phyloP scores from a whole-genome alignment of 2,797 vertebrate genomes.

The Zenarchopterus dispar region DNA sequence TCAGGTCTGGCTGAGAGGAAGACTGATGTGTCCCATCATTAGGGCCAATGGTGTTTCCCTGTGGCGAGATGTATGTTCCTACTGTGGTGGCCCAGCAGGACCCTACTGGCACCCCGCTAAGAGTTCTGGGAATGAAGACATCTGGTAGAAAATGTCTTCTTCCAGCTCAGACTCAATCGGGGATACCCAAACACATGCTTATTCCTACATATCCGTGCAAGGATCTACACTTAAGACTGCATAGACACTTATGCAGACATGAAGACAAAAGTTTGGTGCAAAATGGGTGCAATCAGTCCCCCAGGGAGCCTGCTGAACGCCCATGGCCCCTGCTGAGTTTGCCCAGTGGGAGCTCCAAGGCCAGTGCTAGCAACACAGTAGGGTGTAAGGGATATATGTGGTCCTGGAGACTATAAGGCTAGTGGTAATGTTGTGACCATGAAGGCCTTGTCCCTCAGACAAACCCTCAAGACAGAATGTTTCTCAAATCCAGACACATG shows the following conservation, averaged over 20 bases:
- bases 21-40: conserved; percentile 76
- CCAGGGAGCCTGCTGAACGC: conserved; percentile 48
- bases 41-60: conserved; percentile 56
- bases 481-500: conserved; percentile 56
- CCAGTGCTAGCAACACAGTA: conserved; percentile 64
- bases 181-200: conserved; percentile 21
- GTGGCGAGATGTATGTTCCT: conserved; percentile 70
- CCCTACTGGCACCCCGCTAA: conserved; percentile 74
- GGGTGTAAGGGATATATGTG: conserved; percentile 71
- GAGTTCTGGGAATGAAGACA: conserved; percentile 80
- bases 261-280: conserved; percentile 61
- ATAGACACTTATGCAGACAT: conserved; percentile 28
- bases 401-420: conserved; percentile 64
- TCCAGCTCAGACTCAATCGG: conserved; percentile 40
- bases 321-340: conserved; percentile 68
- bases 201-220: conserved; percentile 19
- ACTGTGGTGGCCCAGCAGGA: conserved; percentile 75
- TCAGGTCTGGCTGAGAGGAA: conserved; percentile 71
- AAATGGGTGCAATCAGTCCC: conserved; percentile 59
- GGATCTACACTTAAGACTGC: conserved; percentile 26
- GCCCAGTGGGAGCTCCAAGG: conserved; percentile 72
- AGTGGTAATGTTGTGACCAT: conserved; percentile 67
- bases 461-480: conserved; percentile 12
- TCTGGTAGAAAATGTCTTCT: conserved; percentile 70
- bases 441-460: conserved; percentile 67